Base-by-base conservation (phyloP, 2,888 invertebrate species). In the Drosophila colorata region DNA sequence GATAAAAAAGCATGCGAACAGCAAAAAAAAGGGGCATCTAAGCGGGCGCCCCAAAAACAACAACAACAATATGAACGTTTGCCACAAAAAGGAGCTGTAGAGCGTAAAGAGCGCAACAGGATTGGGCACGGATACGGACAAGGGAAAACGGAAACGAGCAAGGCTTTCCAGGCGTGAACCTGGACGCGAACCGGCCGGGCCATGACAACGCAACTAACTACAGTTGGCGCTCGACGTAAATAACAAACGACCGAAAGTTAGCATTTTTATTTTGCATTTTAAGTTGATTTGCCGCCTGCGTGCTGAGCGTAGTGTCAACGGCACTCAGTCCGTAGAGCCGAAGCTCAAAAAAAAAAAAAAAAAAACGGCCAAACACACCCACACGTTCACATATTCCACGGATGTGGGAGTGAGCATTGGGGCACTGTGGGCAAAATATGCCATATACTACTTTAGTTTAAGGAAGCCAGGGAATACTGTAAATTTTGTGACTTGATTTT, bases 161-260 rank as follows among this genome's bases (percentile, higher is more conserved):
- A 35, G 59, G 60, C 46, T 48, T 60, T 58, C 43, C 71, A 67
- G 78, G 59, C 73, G 63, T 77, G 63, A 69, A 55, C 69, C 64
- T 68, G 57, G 55, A 81, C 64, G 57, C 44, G 66, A 68, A 52
- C 68, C 61, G 69, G 75, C 65, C 56, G 60, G 74, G 70, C 65
- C 83, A 83, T 88, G 88, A 83, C 88, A 86, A 82, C 80, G 88
- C 83, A 87, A 76, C 86, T 83, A 85, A 86, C 72, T 80, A 77
- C 70, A 77, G 76, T 73, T 77, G 66, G 65, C 58, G 56, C 69
- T 35, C 56, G 76, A 64, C 86, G 82, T 85, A 78, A 79, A 85
- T 85, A 81, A 85, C 86, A 76, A 78, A 72, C 78, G 69, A 70
- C 69, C 81, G 49, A 87, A 78, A 84, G 80, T 84, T 78, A 69